Evolutionary conservation across 2,797 vertebrate genomes (phyloP).

Genomic region (Hippopotamyrus pictus): DNA sequence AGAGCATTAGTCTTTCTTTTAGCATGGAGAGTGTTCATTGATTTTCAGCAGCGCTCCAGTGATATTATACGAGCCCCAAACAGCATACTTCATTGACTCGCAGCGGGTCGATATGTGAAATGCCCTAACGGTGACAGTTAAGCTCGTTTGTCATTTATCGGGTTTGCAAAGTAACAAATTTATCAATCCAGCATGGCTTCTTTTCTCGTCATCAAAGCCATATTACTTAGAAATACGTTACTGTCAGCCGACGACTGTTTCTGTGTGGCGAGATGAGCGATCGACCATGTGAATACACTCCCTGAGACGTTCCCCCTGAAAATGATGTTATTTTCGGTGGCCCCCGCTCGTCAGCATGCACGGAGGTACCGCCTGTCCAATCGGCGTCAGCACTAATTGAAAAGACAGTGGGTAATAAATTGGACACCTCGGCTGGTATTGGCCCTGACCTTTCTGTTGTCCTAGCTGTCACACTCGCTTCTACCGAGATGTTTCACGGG

Average conservation of each 20-base stretch:
- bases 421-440: not conserved
- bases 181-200: slow-evolving; percentile 55
- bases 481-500: not conserved
- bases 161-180: slow-evolving; percentile 74
- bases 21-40: slow-evolving; percentile 75
- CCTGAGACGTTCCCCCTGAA: not conserved
- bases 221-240: slow-evolving; percentile 37
- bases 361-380: not conserved
- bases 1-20: slow-evolving; percentile 79
- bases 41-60: slow-evolving; percentile 73
- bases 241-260: slow-evolving; percentile 44
- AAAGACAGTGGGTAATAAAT: not conserved
- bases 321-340: not conserved
- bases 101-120: slow-evolving; percentile 75
- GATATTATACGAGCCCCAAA: slow-evolving; percentile 87
- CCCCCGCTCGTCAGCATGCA: not conserved
- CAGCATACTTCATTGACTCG: slow-evolving; percentile 80
- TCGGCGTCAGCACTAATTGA: not conserved
- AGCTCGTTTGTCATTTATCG: slow-evolving; percentile 84
- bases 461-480: slow-evolving; percentile 1
- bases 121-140: slow-evolving; percentile 69
- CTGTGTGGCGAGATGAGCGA: slow-evolving; percentile 30
- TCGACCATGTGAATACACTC: not conserved
- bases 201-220: slow-evolving; percentile 44
- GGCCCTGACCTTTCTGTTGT: slow-evolving; percentile 1